These are phyloP conservation scores for Ecdyonurus torrentis DNA, from an alignment of 2,888 invertebrate species.

Conservation along the genomic window DNA sequence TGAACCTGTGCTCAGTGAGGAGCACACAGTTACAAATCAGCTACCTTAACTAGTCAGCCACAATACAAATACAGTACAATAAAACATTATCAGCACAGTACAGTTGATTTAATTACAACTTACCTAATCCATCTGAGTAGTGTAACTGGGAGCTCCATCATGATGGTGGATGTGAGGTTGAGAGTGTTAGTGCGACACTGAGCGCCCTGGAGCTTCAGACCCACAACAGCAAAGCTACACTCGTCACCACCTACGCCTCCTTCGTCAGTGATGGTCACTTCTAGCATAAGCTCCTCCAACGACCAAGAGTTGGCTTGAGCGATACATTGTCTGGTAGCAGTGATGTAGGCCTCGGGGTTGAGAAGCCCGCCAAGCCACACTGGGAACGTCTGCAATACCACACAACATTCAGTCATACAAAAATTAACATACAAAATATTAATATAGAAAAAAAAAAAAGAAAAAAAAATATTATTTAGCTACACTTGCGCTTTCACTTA, in stretches of 20 bases:
- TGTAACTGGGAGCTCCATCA: slow-evolving; percentile 82
- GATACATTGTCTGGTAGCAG: slow-evolving; percentile 95
- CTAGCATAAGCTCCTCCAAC: slow-evolving; percentile 81
- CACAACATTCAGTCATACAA: slow-evolving; percentile 3
- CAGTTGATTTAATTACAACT: too few relatives aligned
- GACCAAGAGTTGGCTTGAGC: slow-evolving; percentile 96
- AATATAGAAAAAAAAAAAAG: background rate
- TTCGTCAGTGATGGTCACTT: slow-evolving; percentile 50
- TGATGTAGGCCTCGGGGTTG: slow-evolving; percentile 98
- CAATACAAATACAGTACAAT: too few relatives aligned
- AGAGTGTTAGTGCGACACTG: slow-evolving; percentile 82
- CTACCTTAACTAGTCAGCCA: too few relatives aligned
- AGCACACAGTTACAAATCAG: too few relatives aligned
- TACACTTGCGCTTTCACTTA: too few relatives aligned
- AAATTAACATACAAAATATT: background rate
- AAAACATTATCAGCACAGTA: too few relatives aligned
- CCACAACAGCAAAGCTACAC: slow-evolving; percentile 30
- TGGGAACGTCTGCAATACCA: slow-evolving; percentile 51
- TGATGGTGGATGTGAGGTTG: slow-evolving; percentile 81
- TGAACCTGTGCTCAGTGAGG: too few relatives aligned
- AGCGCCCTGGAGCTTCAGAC: slow-evolving; percentile 92
- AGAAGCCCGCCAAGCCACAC: slow-evolving; percentile 97
- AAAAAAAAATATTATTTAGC: background rate
- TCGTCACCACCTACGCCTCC: slow-evolving; percentile 28
- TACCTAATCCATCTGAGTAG: slow-evolving; percentile 77